phyloP scores from a whole-genome alignment of 2,797 vertebrate species.

The Notolabrus celidotus region DNA sequence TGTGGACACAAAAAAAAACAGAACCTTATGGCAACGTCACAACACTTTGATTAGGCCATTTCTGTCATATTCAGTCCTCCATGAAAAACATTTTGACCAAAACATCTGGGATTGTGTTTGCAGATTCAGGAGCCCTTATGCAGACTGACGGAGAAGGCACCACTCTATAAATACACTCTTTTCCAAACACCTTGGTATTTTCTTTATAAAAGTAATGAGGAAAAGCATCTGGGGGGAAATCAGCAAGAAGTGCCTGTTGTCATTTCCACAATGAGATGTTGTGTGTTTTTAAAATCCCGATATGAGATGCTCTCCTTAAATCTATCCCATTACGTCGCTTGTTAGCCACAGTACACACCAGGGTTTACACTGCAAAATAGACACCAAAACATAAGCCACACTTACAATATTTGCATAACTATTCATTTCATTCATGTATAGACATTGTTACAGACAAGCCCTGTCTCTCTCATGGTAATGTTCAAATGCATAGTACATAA shows the following conservation, averaged over 20 bases:
- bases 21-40: conserved; percentile 44
- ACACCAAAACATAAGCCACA: neutral
- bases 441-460: conserved; percentile 54
- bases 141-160: conserved; percentile 76
- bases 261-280: conserved; percentile 18
- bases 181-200: conserved; percentile 72
- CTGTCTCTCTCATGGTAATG: conserved; percentile 49
- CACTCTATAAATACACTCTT: conserved; percentile 79
- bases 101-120: conserved; percentile 38
- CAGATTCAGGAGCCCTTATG: conserved; percentile 60
- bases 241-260: conserved; percentile 42
- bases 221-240: conserved; percentile 41
- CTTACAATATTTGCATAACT: conserved; percentile 40
- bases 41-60: conserved; percentile 14
- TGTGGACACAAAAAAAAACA: conserved; percentile 50
- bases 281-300: conserved; percentile 33
- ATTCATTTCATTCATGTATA: conserved; percentile 38
- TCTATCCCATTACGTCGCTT: conserved; percentile 16
- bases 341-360: conserved; percentile 7
- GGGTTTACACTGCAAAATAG: neutral
- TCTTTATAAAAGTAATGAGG: conserved; percentile 63
- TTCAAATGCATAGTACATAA: conserved; percentile 71
- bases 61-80: conserved; percentile 26
- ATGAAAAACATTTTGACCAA: conserved; percentile 9
- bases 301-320: conserved; percentile 29